Conservation (phyloP, 2,888 invertebrate species). For the Erpobdella octoculata region DNA sequence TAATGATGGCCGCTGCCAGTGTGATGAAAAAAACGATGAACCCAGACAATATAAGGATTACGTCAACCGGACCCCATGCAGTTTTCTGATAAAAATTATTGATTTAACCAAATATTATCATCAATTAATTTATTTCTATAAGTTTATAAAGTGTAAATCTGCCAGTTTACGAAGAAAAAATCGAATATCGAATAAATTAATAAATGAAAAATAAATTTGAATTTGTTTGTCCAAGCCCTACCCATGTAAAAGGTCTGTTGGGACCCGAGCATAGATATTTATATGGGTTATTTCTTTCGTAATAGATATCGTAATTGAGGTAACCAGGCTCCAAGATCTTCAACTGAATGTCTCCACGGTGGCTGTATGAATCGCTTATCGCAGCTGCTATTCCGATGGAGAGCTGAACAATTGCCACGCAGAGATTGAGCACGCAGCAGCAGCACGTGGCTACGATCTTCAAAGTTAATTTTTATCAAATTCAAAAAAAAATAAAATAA, state of each 20-base stretch:
- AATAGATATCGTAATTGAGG: slow-evolving; percentile 26
- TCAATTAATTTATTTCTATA: not conserved
- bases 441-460: slow-evolving; percentile 11
- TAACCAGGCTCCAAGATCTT: slow-evolving; percentile 4
- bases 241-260: slow-evolving; percentile 24
- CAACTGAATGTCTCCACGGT: not conserved
- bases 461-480: not conserved
- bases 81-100: not conserved
- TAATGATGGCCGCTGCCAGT: slow-evolving; percentile 10
- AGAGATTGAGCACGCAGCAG: slow-evolving; percentile 5
- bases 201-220: not conserved
- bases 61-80: slow-evolving; percentile 29
- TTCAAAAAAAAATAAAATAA: not conserved
- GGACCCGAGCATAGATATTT: slow-evolving; percentile 24
- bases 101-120: not conserved
- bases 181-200: not conserved
- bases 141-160: not conserved
- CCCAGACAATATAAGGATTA: slow-evolving; percentile 18
- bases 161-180: not conserved
- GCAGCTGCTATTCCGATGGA: slow-evolving; percentile 14
- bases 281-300: slow-evolving; percentile 20
- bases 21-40: slow-evolving; percentile 13
- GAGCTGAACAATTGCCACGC: slow-evolving; percentile 12
- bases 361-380: not conserved
- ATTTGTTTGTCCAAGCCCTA: not conserved